Percentiles rank a stretch among this genome's conserved stretches.
phyloP scores from a whole-genome alignment of 2,797 vertebrate species.

The Numenius phaeopus region DNA sequence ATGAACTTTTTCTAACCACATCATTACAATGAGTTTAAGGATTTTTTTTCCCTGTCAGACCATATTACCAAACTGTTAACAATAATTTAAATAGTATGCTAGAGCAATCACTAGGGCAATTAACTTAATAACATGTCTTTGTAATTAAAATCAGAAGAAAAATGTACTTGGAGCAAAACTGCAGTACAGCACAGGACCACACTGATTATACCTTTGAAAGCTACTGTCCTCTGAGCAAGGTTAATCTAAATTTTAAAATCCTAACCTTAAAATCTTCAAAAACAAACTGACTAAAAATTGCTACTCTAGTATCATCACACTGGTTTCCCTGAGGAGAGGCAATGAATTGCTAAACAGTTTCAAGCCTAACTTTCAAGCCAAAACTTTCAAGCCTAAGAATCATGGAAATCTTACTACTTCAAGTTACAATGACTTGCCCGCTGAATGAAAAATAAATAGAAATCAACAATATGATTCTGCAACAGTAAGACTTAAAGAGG shows the following conservation, averaged over 20 bases:
- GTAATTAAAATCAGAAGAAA: not conserved
- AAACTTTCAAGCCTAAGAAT: not conserved
- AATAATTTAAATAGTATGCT: not conserved
- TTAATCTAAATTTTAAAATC: not conserved
- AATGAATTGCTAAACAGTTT: not conserved
- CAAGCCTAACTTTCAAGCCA: not conserved
- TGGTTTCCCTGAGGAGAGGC: not conserved
- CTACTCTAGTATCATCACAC: not conserved
- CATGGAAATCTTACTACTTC: not conserved
- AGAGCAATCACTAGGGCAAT: not conserved
- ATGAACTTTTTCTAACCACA: not conserved
- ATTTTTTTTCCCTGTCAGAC: not conserved
- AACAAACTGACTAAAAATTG: not conserved
- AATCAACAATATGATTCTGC: not conserved
- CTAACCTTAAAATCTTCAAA: not conserved
- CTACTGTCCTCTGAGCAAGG: not conserved
- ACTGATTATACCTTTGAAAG: not conserved
- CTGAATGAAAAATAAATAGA: not conserved
- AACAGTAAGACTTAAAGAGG: not conserved
- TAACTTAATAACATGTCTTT: not conserved
- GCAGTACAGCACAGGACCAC: not conserved
- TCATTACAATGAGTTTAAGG: not conserved
- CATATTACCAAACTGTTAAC: not conserved
- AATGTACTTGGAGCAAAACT: not conserved
- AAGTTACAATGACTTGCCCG: not conserved